A percentile compares a stretch with the other conserved stretches of the same genome.
These are phyloP conservation scores for Sinella curviseta DNA, from an alignment of 1,140 invertebrate species.

Conservation along the genomic window DNA sequence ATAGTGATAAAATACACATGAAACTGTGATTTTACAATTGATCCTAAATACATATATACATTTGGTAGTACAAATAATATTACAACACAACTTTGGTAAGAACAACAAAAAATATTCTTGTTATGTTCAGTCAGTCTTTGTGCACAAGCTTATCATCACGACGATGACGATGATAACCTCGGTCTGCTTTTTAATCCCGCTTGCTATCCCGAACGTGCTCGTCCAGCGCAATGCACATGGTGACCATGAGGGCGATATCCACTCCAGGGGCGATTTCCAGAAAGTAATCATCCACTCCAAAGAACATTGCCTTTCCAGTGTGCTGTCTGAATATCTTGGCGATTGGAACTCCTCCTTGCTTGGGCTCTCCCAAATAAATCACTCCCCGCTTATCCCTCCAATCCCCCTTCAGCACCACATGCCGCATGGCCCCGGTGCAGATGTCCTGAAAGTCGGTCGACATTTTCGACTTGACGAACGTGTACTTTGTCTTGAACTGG, in stretches of 20 bases:
- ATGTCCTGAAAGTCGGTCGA: constrained; percentile 30
- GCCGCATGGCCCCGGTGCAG: constrained; percentile 11
- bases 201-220: constrained; percentile 39
- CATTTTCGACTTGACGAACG: constrained; percentile 38
- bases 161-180: not conserved
- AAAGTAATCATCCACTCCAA: constrained; percentile 41
- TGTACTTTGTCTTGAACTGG: constrained; percentile 35
- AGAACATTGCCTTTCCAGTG: constrained; percentile 23
- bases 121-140: constrained; percentile 13
- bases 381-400: constrained; percentile 40
- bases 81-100: too few species aligned
- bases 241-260: constrained; percentile 37
- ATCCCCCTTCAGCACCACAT: constrained; percentile 39
- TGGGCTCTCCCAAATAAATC: constrained; percentile 38
- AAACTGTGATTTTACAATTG: too few species aligned
- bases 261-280: constrained; percentile 42
- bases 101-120: too few species aligned
- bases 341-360: constrained; percentile 38
- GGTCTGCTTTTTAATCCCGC: constrained; percentile 19
- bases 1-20: too few species aligned
- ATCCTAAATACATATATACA: too few species aligned
- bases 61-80: too few species aligned
- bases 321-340: constrained; percentile 37
- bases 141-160: not conserved
- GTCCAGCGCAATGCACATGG: constrained; percentile 44